Percentiles rank a stretch among this genome's conserved stretches.
phyloP scores from a whole-genome alignment of 2,797 vertebrate species.

The Allobates femoralis region DNA sequence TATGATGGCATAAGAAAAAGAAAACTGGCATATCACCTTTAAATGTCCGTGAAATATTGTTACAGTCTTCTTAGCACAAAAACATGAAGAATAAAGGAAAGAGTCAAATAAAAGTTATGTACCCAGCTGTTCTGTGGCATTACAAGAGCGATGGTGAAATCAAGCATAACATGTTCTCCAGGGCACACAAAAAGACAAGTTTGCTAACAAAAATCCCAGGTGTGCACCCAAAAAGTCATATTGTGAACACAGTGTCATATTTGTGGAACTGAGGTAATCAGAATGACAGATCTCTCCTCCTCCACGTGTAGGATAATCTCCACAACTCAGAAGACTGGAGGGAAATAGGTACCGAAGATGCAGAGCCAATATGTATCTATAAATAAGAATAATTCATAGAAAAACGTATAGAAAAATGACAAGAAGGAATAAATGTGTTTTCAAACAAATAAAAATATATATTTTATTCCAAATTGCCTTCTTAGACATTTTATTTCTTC shows the following conservation, averaged over 20 bases:
- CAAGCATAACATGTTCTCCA: conserved; percentile 24
- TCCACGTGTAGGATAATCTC: conserved; percentile 4
- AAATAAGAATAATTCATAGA: background rate
- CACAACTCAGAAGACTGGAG: background rate
- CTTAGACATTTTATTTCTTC: too few relatives aligned
- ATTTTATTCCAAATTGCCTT: background rate
- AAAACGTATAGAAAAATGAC: background rate
- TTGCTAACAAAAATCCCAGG: conserved; percentile 23
- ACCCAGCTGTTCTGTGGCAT: background rate
- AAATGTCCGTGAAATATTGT: background rate
- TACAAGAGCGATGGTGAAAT: background rate
- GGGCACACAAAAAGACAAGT: conserved; percentile 8
- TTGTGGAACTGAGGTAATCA: background rate
- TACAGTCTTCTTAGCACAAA: background rate
- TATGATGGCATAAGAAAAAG: background rate
- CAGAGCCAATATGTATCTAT: background rate
- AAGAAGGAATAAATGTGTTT: background rate
- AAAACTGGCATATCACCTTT: background rate
- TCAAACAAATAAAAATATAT: background rate
- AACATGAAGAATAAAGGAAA: background rate
- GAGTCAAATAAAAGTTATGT: background rate
- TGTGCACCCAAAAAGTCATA: conserved; percentile 3
- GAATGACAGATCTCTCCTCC: conserved; percentile 20
- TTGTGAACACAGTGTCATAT: background rate
- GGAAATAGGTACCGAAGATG: background rate